Evolutionary conservation across 2,888 invertebrate genomes (phyloP).

Genomic region (Amorpha juglandis): DNA sequence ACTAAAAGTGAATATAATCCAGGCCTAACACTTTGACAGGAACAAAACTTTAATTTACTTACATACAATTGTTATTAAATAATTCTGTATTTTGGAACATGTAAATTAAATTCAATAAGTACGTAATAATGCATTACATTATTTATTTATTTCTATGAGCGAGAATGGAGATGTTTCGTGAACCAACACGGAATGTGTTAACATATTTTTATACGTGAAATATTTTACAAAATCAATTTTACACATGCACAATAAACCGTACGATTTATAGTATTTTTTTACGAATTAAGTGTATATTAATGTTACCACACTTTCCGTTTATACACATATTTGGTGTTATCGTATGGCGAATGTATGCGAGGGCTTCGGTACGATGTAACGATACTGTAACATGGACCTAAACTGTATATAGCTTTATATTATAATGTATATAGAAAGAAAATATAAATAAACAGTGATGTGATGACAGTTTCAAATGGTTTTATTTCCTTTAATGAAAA

Average conservation of each 20-base stretch:
- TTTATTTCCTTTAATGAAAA: constrained; percentile 29
- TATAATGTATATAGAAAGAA: constrained; percentile 70
- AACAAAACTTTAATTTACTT: no score
- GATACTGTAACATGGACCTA: constrained; percentile 73
- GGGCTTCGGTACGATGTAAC: constrained; percentile 35
- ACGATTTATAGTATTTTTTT: background rate
- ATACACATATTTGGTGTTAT: background rate
- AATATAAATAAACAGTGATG: constrained; percentile 61
- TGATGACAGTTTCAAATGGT: constrained; percentile 41
- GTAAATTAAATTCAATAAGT: no score
- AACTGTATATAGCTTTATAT: constrained; percentile 74
- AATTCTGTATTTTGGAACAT: no score
- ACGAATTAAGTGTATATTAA: background rate
- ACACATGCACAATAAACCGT: constrained; percentile 10
- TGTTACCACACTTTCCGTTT: constrained; percentile 4
- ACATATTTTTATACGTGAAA: background rate
- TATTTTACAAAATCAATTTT: background rate
- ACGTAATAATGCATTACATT: no score
- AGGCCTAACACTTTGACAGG: no score
- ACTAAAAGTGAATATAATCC: no score
- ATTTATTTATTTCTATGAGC: no score
- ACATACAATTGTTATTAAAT: no score
- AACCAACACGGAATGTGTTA: no score
- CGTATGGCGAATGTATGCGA: background rate
- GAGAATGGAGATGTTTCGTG: no score